phyloP scores from a whole-genome alignment of 64 coral and sea anemone genomes.

The Montipora sp. region DNA sequence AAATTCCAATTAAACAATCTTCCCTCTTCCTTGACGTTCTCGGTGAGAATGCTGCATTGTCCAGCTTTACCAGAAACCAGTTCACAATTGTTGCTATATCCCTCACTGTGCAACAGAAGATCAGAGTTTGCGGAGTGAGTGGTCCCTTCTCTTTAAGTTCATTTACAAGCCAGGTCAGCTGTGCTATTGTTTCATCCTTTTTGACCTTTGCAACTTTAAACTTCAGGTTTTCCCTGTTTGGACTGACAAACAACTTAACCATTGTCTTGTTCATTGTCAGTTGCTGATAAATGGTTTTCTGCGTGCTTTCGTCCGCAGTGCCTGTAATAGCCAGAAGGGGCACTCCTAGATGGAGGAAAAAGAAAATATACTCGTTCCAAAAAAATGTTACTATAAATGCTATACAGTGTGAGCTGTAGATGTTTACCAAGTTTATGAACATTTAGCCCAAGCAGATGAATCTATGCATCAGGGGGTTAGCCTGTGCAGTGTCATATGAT shows the following conservation, averaged over 20 bases:
- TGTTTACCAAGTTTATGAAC: too few species aligned
- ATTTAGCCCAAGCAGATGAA: too few species aligned
- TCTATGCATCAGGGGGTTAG: too few species aligned
- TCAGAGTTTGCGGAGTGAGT: conserved; percentile 28
- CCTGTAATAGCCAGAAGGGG: conserved; percentile 38
- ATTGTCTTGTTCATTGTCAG: not conserved
- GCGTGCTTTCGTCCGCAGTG: conserved; percentile 28
- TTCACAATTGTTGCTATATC: conserved; percentile 9
- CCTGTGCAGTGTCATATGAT: too few species aligned
- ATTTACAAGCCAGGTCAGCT: conserved; percentile 54
- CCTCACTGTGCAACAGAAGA: conserved; percentile 37
- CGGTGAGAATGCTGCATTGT: conserved; percentile 7
- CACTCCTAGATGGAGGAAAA: conserved; percentile 14
- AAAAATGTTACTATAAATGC: too few species aligned
- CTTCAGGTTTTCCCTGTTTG: conserved; percentile 51
- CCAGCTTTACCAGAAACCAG: conserved; percentile 40
- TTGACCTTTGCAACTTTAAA: conserved; percentile 24
- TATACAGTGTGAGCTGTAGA: too few species aligned
- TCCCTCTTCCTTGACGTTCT: not conserved
- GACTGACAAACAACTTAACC: conserved; percentile 35
- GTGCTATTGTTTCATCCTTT: conserved; percentile 17
- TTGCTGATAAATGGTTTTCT: conserved; percentile 28
- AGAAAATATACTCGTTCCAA: too few species aligned
- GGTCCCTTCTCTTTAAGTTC: conserved; percentile 21
- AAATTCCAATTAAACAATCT: conserved; percentile 49